Evolutionary conservation across 2,113 vertebrate species (phyloP), one percentile per base, ranked within the genome.

Genomic region (Dicentrarchus labrax): DNA sequence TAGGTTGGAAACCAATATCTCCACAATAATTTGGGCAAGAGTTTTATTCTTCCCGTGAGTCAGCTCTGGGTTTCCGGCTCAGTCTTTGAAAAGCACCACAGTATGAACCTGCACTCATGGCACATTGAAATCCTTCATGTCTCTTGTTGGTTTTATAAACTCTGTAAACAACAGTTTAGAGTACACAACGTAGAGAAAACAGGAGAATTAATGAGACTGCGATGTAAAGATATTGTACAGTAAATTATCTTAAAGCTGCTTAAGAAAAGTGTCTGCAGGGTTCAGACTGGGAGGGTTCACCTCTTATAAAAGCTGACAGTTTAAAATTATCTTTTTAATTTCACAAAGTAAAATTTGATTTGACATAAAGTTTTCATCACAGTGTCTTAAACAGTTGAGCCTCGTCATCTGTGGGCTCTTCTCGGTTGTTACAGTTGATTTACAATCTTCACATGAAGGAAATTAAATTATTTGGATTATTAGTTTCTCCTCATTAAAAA

Each of bases 1-100:
- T 90, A 89, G 9, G 36, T 48, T 24, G 78, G 84, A 91, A 89
- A 91, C 83, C 83, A 91, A 92, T 88, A 92, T 91, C 89, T 78
- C 78, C 79, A 39, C 61, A 66, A 86, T 83, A 77, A 92, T 90
- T 86, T 86, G 75, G 75, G 72, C 69, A 39, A 72, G 80, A 30
- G 38, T 70, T 91, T 90, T 86, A 89, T 89, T 81, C 73, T 76
- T 83, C 87, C 87, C 87, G 1, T 1, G 89, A 91, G 91, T 71
- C 60, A 24, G 43, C 68, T 83, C 51, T 1, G 36, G 57, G 38
- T 84, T 30, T 82, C 64, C 54, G 78, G 22, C 66, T 62, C 61
- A 36, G 70, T 17, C 66, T 85, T 53, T 71, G 68, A 51, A 84
- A 54, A 76, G 72, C 73, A 47, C 72, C 48, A 5, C 39, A n/a